Conservation (phyloP, 2,113 vertebrate species). For the Leucosticte australis region DNA sequence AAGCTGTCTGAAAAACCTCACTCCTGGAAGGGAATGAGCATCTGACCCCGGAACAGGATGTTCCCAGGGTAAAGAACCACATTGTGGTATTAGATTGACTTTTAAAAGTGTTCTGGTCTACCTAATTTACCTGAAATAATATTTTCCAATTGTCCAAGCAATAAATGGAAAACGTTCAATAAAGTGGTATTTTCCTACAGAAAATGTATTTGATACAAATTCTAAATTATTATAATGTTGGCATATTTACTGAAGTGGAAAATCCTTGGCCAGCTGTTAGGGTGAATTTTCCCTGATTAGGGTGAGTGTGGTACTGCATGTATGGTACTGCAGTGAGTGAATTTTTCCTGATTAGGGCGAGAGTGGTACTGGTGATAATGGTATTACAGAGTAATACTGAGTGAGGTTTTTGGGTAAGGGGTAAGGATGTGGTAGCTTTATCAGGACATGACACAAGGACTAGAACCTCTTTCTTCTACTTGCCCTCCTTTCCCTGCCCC, state of each 20-base stretch:
- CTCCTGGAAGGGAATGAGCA: neutral
- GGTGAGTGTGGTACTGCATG: neutral
- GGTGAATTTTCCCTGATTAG: neutral
- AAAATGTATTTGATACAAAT: neutral
- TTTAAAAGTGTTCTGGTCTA: neutral
- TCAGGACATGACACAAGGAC: neutral
- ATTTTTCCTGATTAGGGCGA: neutral
- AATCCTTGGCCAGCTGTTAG: neutral
- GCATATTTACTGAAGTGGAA: neutral
- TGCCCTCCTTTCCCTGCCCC: neutral
- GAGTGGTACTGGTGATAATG: neutral
- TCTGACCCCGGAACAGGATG: neutral
- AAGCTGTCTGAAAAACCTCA: neutral
- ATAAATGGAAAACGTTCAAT: neutral
- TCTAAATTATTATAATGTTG: neutral
- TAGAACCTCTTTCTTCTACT: neutral
- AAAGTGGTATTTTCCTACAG: neutral
- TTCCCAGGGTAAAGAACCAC: neutral
- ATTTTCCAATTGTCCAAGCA: neutral
- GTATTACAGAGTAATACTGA: neutral
- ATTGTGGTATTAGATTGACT: neutral
- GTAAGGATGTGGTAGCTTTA: neutral
- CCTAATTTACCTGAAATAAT: neutral
- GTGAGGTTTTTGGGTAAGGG: neutral
- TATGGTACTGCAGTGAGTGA: neutral